Percentiles rank a stretch among this genome's conserved stretches.
phyloP scores from a whole-genome alignment of 2,113 vertebrate species.

The Dasyurus viverrinus region DNA sequence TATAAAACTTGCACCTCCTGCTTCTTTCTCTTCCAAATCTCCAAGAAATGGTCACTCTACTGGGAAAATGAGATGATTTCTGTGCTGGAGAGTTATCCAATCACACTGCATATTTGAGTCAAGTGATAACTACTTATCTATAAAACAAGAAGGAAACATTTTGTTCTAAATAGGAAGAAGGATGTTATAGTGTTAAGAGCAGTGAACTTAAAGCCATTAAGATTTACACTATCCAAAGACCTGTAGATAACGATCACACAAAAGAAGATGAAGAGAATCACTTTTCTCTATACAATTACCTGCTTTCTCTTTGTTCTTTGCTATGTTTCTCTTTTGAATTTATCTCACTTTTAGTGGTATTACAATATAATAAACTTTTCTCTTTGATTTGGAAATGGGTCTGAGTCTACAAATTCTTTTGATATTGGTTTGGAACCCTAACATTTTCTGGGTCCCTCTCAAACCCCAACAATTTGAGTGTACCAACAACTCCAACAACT shows the following conservation, averaged over 20 bases:
- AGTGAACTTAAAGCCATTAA: background rate
- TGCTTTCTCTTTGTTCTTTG: too few relatives aligned
- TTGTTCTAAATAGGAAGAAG: background rate
- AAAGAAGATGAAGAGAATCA: background rate
- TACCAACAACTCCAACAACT: too few relatives aligned
- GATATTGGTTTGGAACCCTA: too few relatives aligned
- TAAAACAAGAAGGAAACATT: background rate
- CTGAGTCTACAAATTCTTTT: too few relatives aligned
- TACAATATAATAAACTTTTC: too few relatives aligned
- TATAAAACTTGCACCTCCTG: constrained; percentile 12
- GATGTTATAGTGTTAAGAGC: background rate
- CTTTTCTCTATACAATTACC: too few relatives aligned
- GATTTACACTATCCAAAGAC: background rate
- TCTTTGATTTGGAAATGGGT: too few relatives aligned
- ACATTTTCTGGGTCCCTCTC: too few relatives aligned
- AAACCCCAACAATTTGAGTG: too few relatives aligned
- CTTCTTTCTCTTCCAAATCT: constrained; percentile 5
- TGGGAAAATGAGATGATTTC: background rate
- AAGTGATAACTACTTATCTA: background rate
- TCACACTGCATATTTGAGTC: background rate
- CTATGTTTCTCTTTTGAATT: too few relatives aligned
- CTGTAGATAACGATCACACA: background rate
- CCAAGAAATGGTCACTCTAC: background rate
- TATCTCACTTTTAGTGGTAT: too few relatives aligned
- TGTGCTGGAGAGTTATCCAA: background rate